Percentiles rank a stretch among this genome's conserved stretches.
Conservation (phyloP, 2,113 vertebrate genomes). For the Scytalopus superciliaris region DNA sequence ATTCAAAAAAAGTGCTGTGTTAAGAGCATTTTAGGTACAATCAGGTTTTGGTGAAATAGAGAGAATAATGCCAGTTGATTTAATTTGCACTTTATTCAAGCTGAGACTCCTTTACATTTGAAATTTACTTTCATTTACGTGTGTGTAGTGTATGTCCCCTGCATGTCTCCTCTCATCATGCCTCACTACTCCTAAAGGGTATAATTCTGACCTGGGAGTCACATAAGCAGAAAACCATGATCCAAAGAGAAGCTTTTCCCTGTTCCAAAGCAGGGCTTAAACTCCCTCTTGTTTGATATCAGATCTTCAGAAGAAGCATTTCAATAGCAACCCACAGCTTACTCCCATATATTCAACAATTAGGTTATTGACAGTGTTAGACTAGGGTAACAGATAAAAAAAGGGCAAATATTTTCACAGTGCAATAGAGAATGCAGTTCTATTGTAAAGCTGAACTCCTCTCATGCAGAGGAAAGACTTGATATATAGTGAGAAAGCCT, state of each 20-base stretch:
- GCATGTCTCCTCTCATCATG: not conserved
- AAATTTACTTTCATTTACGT: not conserved
- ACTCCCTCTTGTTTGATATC: not conserved
- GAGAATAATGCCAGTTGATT: not conserved
- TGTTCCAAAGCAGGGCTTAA: not conserved
- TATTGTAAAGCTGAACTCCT: not conserved
- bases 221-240: not conserved
- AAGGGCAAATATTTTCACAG: constrained; percentile 42
- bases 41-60: not conserved
- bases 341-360: constrained; percentile 47
- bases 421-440: not conserved
- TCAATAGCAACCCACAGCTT: not conserved
- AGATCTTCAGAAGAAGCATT: constrained; percentile 18
- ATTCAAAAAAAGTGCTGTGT: not conserved
- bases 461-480: not conserved
- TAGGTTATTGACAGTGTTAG: not conserved
- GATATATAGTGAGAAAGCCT: not conserved
- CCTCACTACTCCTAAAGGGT: not conserved
- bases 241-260: not conserved
- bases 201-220: not conserved
- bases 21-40: not conserved
- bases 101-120: not conserved
- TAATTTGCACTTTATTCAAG: not conserved
- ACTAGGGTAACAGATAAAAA: not conserved
- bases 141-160: rapidly evolving